Base-by-base conservation (phyloP, 2,888 invertebrate genomes). In the Andrena camellia region DNA sequence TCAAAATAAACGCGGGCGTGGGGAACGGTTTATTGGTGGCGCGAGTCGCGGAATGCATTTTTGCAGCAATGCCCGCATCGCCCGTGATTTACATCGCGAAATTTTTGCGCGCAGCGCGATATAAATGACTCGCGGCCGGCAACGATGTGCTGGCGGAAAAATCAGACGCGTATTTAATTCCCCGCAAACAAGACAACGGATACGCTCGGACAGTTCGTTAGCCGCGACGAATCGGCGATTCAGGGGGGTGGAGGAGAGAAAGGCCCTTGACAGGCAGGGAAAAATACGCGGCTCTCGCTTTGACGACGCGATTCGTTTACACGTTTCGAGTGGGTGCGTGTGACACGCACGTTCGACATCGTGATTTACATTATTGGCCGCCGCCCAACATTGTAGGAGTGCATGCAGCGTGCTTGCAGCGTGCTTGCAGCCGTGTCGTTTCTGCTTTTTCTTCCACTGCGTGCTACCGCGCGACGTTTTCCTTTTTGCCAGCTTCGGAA, bases 291-390 rank as follows among this genome's bases (percentile, higher is more conserved):
- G 57, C 63, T 78, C 64, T 64, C 83, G 66, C 33, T 70, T 59
- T 57, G 79, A 52, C 83, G 69, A 64, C 48, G 69, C 76, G 76
- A 70, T 26, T 66, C 57, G 83, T 57, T 85, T 77, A 78, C 73
- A 76, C 74, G 79, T 62, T 63, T 74, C 74, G 76, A 26, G 73
- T n/a, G 60, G 70, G 68, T 78, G 80, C 78, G 62, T 74, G 80
- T 73, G 81, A 82, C 84, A 77, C 79, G 74, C 79, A 81, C 68
- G 76, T 75, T 78, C 84, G 86, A 87, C 84, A 77, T 64, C 57
- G 42, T 69, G 73, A 84, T 86, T 86, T 86, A 74, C 84, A 87
- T 86, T 88, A 86, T 78, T 79, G 87, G 81, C 80, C 10, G 10
- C 0, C 33, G 6, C 79, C 87, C 87, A 88, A 70, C 73, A 70